Percentiles rank a stretch among this genome's conserved stretches.
Conservation (phyloP, 2,113 vertebrate genomes). For the Cyphomyrus plagiostoma region DNA sequence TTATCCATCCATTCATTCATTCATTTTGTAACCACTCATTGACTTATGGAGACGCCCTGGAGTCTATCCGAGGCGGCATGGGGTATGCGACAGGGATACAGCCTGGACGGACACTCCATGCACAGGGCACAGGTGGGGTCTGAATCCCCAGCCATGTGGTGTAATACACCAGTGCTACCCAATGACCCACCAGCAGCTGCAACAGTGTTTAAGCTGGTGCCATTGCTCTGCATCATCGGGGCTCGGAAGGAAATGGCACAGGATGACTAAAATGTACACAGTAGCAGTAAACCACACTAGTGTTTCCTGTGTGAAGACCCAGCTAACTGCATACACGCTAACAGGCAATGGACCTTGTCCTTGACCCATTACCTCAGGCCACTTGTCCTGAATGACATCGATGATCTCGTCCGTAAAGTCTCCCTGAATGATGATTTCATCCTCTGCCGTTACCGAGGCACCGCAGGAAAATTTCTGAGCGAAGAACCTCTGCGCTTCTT, state of each 20-base stretch:
- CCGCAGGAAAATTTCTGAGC: slow-evolving; percentile 99
- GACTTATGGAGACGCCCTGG: neutral
- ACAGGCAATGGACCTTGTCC: neutral
- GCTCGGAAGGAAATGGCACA: neutral
- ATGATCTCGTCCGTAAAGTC: slow-evolving; percentile 98
- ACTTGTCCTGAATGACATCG: slow-evolving; percentile 97
- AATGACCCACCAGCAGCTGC: neutral
- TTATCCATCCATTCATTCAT: neutral
- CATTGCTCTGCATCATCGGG: neutral
- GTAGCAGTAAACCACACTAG: neutral
- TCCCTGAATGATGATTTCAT: slow-evolving; percentile 99
- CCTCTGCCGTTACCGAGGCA: slow-evolving; percentile 94
- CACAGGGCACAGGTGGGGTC: neutral
- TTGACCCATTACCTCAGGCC: slow-evolving; percentile 78
- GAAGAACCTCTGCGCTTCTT: slow-evolving; percentile 99
- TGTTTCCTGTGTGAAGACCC: neutral
- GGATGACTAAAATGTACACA: neutral
- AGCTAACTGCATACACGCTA: neutral
- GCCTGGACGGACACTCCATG: neutral
- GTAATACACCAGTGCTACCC: neutral
- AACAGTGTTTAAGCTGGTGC: neutral
- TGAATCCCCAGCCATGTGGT: neutral
- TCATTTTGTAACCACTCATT: neutral
- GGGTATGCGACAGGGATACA: too few relatives aligned
- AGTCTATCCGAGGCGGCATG: neutral